Conservation (phyloP, 2,797 vertebrate species). For the Lacerta bilineata region DNA sequence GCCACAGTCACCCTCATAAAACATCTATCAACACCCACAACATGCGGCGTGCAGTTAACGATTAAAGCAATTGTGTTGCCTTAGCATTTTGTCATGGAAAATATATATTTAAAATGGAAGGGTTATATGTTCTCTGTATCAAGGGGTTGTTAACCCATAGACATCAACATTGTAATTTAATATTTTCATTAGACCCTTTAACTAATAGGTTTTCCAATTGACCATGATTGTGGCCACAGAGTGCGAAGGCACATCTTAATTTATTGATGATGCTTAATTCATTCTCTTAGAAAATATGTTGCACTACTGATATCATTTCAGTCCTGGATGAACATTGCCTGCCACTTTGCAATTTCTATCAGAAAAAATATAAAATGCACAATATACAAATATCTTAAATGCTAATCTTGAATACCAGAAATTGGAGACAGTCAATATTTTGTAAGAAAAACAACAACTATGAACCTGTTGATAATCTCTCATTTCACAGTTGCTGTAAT, state of each 20-base stretch:
- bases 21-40: conserved; percentile 50
- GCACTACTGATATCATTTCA: conserved; percentile 41
- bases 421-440: not conserved
- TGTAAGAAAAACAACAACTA: too few species aligned
- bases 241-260: conserved; percentile 51
- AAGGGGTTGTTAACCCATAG: conserved; percentile 57
- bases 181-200: conserved; percentile 55
- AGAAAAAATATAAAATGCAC: conserved; percentile 40
- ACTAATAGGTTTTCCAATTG: conserved; percentile 57
- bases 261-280: conserved; percentile 48
- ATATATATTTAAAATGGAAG: conserved; percentile 8
- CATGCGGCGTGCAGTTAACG: conserved; percentile 56
- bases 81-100: conserved; percentile 41
- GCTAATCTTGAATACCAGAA: conserved; percentile 3
- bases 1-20: conserved; percentile 40
- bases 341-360: not conserved
- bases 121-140: conserved; percentile 38
- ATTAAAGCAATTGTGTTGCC: conserved; percentile 61
- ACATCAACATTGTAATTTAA: conserved; percentile 39
- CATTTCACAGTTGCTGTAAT: not conserved
- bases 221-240: conserved; percentile 54
- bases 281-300: conserved; percentile 59
- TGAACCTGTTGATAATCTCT: not conserved
- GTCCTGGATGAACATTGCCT: conserved; percentile 33
- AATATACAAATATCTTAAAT: not conserved